Conservation (phyloP, 2,888 invertebrate genomes). For the Encarsia formosa region DNA sequence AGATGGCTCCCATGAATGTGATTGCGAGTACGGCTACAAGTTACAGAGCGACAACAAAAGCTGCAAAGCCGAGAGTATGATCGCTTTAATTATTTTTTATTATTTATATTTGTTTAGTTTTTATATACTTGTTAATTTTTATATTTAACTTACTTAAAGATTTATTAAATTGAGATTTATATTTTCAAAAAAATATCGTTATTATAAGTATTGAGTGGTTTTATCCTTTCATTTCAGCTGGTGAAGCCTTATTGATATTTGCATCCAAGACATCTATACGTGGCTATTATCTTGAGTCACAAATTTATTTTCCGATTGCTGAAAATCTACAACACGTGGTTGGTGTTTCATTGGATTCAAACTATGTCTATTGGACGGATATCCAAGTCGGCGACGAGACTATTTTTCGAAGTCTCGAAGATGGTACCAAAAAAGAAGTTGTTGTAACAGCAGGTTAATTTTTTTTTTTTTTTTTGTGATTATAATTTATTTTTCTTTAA, state of each 20-base stretch:
- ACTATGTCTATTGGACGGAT: constrained; percentile 75
- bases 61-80: constrained; percentile 54
- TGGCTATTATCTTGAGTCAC: constrained; percentile 59
- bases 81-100: neutral
- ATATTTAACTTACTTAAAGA: no score
- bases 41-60: constrained; percentile 55
- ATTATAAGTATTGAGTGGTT: no score
- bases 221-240: no score
- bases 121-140: neutral
- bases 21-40: constrained; percentile 60
- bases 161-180: no score
- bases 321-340: constrained; percentile 58
- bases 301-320: constrained; percentile 54
- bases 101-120: neutral
- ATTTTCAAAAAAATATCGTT: no score
- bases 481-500: no score
- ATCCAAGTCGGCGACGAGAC: constrained; percentile 66
- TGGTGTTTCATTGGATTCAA: constrained; percentile 69
- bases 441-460: constrained; percentile 50
- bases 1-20: constrained; percentile 59
- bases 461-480: no score
- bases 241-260: constrained; percentile 67
- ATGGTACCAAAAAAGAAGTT: constrained; percentile 61
- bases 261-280: constrained; percentile 64
- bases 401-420: constrained; percentile 62